Evolutionary conservation across 1,140 invertebrate genomes (phyloP).

Genomic region (Berghia stephanieae): DNA sequence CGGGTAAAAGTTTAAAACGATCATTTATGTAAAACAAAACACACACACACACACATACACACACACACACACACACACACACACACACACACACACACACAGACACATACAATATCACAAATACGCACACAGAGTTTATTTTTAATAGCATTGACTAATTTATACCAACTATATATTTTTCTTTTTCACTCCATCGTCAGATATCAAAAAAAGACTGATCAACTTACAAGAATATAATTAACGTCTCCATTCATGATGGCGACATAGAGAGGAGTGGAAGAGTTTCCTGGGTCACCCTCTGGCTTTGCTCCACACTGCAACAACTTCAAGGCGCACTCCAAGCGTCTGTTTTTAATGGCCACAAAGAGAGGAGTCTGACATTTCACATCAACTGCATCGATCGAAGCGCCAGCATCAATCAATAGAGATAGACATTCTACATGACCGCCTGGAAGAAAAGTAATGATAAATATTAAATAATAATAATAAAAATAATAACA

Average conservation of each 20-base stretch:
- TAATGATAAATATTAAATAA: no score
- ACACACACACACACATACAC: no score
- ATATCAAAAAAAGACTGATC: neutral
- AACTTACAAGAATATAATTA: constrained; percentile 10
- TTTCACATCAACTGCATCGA: constrained; percentile 56
- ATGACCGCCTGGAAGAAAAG: constrained; percentile 48
- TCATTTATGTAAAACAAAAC: no score
- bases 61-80: no score
- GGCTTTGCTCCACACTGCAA: constrained; percentile 42
- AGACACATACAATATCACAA: neutral
- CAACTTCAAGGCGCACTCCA: constrained; percentile 33
- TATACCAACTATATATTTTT: neutral
- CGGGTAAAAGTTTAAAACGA: no score
- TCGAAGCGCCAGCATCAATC: constrained; percentile 42
- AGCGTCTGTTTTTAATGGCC: constrained; percentile 51
- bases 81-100: no score
- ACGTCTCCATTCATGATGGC: constrained; percentile 38
- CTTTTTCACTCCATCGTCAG: neutral
- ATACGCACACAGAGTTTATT: neutral
- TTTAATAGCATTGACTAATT: neutral
- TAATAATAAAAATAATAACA: no score
- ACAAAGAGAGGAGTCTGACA: constrained; percentile 58
- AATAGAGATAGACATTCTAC: constrained; percentile 44
- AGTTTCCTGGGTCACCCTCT: constrained; percentile 38
- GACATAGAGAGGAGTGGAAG: constrained; percentile 40